Percentiles rank a stretch among this genome's conserved stretches.
Conservation (phyloP, 2,797 vertebrate genomes). For the Bradypus variegatus region DNA sequence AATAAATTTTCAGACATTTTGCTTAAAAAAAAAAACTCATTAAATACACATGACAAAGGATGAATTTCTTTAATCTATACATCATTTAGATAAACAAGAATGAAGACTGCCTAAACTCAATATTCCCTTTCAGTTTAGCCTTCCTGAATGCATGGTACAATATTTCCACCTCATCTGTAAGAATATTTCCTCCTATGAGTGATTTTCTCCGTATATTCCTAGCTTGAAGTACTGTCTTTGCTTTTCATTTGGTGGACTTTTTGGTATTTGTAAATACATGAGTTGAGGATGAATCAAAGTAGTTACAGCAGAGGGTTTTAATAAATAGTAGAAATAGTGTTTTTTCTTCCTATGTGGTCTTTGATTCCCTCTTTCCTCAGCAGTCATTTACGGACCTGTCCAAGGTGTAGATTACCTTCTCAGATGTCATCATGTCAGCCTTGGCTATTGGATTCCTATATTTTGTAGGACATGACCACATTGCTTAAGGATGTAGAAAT, state of each 20-base stretch:
- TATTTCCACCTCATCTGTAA: neutral
- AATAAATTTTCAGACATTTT: neutral
- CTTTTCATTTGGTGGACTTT: conserved; percentile 3
- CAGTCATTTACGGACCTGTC: neutral
- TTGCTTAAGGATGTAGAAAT: neutral
- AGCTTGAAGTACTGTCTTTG: neutral
- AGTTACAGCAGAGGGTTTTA: neutral
- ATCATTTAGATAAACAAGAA: neutral
- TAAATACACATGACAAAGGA: neutral
- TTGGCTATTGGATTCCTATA: neutral
- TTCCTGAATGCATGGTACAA: neutral
- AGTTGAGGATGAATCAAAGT: neutral
- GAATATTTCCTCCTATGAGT: neutral
- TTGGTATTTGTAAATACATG: neutral
- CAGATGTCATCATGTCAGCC: neutral
- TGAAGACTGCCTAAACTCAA: neutral
- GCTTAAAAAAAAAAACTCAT: neutral
- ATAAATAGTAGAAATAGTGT: neutral
- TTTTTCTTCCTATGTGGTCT: neutral
- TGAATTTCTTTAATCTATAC: neutral
- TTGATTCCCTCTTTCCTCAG: neutral
- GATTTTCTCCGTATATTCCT: neutral
- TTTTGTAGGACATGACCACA: neutral
- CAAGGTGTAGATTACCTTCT: neutral
- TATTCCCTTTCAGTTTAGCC: neutral